These are phyloP conservation scores for Procambarus virginalis DNA, from an alignment of 1,140 invertebrate genomes.

Conservation along the genomic window DNA sequence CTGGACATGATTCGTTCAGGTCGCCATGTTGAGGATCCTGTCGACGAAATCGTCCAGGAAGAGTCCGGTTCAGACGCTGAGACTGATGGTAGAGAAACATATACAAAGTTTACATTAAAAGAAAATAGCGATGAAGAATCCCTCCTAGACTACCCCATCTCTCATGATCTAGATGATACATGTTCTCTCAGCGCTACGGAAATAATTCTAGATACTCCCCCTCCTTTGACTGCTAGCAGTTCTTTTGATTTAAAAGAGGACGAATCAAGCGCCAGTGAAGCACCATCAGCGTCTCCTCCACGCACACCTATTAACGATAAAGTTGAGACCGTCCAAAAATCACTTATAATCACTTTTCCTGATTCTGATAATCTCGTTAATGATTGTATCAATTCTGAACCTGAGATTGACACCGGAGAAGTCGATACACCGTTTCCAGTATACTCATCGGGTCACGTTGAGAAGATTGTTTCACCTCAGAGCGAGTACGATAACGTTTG, in stretches of 20 bases:
- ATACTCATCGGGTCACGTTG: neutral
- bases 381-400: neutral
- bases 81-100: conserved; percentile 15
- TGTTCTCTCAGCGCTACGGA: neutral
- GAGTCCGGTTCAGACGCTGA: conserved; percentile 18
- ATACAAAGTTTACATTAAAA: conserved; percentile 45
- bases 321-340: neutral
- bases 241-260: neutral
- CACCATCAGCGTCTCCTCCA: neutral
- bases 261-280: neutral
- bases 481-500: conserved; percentile 49
- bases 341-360: neutral
- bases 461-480: conserved; percentile 10
- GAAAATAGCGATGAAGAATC: conserved; percentile 48
- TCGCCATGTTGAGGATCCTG: neutral
- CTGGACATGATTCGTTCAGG: conserved; percentile 57
- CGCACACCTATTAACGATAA: neutral
- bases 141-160: neutral
- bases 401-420: neutral
- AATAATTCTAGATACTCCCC: neutral
- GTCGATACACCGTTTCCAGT: neutral
- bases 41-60: neutral
- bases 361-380: neutral
- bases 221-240: neutral
- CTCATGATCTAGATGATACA: conserved; percentile 27